Percentiles rank a stretch among this genome's conserved stretches.
Conservation (phyloP, 2,113 vertebrate genomes). For the Leucoraja erinaceus region DNA sequence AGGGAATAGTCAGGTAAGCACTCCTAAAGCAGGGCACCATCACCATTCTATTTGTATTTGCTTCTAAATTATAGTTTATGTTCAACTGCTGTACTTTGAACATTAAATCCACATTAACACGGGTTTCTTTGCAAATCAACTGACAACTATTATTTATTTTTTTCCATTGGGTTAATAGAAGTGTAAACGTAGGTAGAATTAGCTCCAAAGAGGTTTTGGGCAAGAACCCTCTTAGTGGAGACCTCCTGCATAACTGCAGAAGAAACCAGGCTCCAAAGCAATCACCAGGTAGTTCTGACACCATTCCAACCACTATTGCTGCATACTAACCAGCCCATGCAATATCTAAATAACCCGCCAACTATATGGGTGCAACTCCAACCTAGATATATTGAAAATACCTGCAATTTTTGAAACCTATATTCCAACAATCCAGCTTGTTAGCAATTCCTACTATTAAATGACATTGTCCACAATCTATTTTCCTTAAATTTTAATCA, state of each 20-base stretch:
- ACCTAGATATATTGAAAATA: not conserved
- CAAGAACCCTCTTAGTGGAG: not conserved
- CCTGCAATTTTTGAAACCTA: not conserved
- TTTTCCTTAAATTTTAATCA: not conserved
- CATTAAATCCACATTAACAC: not conserved
- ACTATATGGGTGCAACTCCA: not conserved
- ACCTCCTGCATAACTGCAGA: not conserved
- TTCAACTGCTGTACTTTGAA: not conserved
- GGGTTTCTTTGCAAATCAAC: not conserved
- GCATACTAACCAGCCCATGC: not conserved
- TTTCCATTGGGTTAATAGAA: not conserved
- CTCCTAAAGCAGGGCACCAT: not conserved
- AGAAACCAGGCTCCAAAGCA: not conserved
- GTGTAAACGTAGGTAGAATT: not conserved
- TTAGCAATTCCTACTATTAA: not conserved
- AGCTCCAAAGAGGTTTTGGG: not conserved
- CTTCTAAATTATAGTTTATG: not conserved
- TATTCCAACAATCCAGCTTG: not conserved
- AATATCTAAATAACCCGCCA: not conserved
- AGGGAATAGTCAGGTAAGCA: constrained; percentile 94
- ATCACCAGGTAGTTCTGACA: not conserved
- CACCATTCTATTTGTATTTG: not conserved
- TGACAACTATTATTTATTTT: not conserved
- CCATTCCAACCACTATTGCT: not conserved
- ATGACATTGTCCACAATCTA: not conserved